Percentiles rank a stretch among this genome's conserved stretches.
Conservation (phyloP, 1,140 invertebrate genomes). For the Ladona fulva region DNA sequence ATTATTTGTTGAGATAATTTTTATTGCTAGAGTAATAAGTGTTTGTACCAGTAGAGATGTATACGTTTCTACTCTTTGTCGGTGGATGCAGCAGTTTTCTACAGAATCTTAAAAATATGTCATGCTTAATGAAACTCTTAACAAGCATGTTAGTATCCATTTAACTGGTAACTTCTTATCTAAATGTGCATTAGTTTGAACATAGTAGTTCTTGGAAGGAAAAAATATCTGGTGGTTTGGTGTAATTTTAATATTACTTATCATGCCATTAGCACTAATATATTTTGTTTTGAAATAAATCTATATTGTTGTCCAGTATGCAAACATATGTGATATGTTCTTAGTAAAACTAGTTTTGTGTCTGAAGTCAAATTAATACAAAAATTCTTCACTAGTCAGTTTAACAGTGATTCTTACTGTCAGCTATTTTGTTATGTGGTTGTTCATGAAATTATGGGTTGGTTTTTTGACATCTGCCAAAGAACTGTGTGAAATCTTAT, state of each 20-base stretch:
- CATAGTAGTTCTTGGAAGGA: neutral
- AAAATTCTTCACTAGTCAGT: neutral
- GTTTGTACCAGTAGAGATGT: too few species aligned
- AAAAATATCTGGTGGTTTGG: neutral
- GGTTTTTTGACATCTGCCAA: neutral
- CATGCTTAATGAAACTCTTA: too few species aligned
- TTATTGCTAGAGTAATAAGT: too few species aligned
- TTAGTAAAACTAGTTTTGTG: neutral
- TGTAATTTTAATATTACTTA: neutral
- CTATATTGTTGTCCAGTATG: neutral
- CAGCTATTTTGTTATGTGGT: slow-evolving; percentile 1
- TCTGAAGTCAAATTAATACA: neutral
- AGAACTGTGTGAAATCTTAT: neutral
- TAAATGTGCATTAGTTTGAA: neutral
- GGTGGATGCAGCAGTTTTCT: too few species aligned
- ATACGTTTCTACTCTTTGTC: too few species aligned
- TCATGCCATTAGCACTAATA: neutral
- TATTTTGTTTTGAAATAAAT: neutral
- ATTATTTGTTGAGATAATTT: too few species aligned
- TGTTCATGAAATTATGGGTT: neutral
- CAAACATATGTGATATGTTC: slow-evolving; percentile 1
- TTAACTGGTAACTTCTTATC: neutral
- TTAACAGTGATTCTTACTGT: slow-evolving; percentile 1
- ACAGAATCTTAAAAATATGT: too few species aligned
- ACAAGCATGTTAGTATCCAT: too few species aligned